Conservation (phyloP, 2,888 invertebrate species). For the Megastigmus dorsalis region DNA sequence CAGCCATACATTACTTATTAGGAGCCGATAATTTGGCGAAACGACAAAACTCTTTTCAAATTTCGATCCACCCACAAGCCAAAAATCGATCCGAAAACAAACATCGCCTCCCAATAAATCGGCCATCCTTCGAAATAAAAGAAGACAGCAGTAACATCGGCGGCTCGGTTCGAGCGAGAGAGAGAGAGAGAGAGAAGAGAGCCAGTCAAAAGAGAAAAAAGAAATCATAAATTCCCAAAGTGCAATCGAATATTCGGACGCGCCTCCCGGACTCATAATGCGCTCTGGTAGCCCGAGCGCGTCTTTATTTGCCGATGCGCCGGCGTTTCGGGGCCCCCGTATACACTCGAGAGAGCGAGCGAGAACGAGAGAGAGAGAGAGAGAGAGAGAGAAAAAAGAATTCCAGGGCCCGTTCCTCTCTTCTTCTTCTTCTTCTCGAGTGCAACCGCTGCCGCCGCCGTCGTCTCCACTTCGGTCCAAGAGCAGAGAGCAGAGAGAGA, state of each 20-base stretch:
- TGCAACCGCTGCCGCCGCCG: too few species aligned
- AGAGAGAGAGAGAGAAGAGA: not conserved
- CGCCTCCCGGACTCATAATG: not conserved
- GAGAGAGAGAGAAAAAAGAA: constrained; percentile 8
- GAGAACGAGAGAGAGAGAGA: too few species aligned
- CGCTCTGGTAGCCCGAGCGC: constrained; percentile 21
- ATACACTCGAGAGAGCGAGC: not conserved
- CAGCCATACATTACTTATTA: too few species aligned
- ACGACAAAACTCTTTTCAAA: too few species aligned
- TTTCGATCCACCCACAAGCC: too few species aligned
- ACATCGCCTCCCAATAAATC: constrained; percentile 5
- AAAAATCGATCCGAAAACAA: not conserved
- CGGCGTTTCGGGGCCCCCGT: constrained; percentile 34
- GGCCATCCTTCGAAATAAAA: not conserved
- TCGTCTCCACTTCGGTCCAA: too few species aligned
- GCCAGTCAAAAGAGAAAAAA: not conserved
- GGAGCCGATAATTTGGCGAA: too few species aligned
- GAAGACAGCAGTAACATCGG: too few species aligned
- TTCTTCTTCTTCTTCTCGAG: too few species aligned
- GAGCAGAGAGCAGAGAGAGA: too few species aligned
- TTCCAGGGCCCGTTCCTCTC: not conserved
- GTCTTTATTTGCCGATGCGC: constrained; percentile 49
- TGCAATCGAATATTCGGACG: constrained; percentile 40
- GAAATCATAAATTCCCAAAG: constrained; percentile 41
- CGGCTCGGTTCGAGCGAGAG: not conserved